Evolutionary conservation across 1,140 invertebrate genomes (phyloP).

Genomic region (Anastrepha ludens): DNA sequence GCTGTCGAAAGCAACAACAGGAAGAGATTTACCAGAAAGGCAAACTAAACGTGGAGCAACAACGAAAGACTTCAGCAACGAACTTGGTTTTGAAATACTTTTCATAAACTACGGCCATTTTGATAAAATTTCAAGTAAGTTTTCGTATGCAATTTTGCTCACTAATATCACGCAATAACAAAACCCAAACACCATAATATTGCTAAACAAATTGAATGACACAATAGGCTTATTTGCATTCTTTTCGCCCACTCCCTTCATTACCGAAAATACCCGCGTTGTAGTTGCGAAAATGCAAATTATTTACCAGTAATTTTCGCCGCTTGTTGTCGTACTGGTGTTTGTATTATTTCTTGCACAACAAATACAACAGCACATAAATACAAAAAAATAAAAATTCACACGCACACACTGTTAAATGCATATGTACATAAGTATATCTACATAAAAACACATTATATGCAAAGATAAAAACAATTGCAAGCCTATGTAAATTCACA

Average conservation of each 20-base stretch:
- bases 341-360: constrained; percentile 11
- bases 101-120: background rate
- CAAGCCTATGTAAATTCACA: background rate
- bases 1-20: constrained; percentile 12
- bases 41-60: background rate
- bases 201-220: background rate
- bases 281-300: constrained; percentile 35
- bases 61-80: constrained; percentile 35
- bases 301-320: background rate
- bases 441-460: background rate
- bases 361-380: background rate
- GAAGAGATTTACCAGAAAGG: constrained; percentile 32
- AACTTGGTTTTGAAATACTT: constrained; percentile 24
- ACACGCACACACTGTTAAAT: background rate
- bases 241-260: constrained; percentile 12
- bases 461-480: background rate
- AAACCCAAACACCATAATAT: background rate
- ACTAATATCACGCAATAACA: background rate
- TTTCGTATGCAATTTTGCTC: constrained; percentile 16
- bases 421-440: background rate
- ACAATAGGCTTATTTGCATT: constrained; percentile 30
- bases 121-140: constrained; percentile 34
- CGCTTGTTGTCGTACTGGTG: background rate
- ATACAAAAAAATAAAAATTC: constrained; percentile 9
- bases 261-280: background rate